Percentiles rank a stretch among this genome's conserved stretches.
Conservation (phyloP, 1,140 invertebrate genomes). For the Lepidurus arcticus region DNA sequence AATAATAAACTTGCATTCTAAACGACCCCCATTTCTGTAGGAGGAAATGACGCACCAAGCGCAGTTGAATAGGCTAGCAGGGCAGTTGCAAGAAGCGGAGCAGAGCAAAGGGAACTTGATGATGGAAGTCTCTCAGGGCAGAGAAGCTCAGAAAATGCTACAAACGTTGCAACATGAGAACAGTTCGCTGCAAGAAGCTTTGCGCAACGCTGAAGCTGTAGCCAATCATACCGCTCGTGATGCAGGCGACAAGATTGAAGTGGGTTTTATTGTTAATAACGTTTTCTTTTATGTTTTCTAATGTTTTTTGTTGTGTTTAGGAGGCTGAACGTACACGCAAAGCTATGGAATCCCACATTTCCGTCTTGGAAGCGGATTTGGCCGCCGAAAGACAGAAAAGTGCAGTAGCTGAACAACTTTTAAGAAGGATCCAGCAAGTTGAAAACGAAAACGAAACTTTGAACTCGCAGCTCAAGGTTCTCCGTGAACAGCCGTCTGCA, state of each 20-base stretch:
- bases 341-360: neutral
- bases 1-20: too few species aligned
- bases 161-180: conserved; percentile 17
- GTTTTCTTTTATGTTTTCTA: too few species aligned
- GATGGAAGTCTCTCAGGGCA: conserved; percentile 10
- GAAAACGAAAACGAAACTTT: neutral
- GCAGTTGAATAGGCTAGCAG: neutral
- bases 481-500: neutral
- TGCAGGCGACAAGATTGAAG: neutral
- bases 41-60: conserved; percentile 23
- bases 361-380: neutral
- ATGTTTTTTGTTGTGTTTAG: neutral
- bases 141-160: neutral
- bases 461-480: neutral
- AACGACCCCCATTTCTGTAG: neutral
- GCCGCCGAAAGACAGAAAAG: neutral
- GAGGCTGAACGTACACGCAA: neutral
- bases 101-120: conserved; percentile 12
- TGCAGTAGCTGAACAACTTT: neutral
- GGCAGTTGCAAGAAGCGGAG: conserved; percentile 30
- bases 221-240: conserved; percentile 17
- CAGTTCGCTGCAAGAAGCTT: conserved; percentile 26
- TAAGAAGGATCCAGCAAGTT: neutral
- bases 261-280: neutral
- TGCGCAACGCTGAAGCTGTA: conserved; percentile 26